Evolutionary conservation across 2,113 vertebrate species (phyloP).

Genomic region (Ochotona curzoniae): DNA sequence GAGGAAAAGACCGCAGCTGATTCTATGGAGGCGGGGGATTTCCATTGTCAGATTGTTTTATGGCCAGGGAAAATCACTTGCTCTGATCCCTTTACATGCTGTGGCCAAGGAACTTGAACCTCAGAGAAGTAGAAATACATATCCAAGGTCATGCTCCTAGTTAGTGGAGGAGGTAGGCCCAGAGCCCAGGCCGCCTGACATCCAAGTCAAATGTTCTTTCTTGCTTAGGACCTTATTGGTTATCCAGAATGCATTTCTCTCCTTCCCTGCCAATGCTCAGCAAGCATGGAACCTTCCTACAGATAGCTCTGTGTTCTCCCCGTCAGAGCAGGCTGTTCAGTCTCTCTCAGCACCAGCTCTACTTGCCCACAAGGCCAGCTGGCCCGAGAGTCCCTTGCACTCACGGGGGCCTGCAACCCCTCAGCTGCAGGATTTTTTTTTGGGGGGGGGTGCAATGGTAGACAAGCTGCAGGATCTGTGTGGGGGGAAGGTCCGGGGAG

Average conservation of each 20-base stretch:
- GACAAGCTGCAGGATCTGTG: background rate
- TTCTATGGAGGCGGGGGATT: constrained; percentile 25
- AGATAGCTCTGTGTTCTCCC: background rate
- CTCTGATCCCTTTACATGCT: constrained; percentile 49
- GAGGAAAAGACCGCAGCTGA: constrained; percentile 42
- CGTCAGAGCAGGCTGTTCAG: background rate
- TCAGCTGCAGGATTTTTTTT: background rate
- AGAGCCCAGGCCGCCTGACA: background rate
- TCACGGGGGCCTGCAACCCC: background rate
- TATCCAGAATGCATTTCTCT: constrained; percentile 7
- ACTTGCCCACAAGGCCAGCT: background rate
- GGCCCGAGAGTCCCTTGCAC: background rate
- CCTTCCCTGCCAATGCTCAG: background rate
- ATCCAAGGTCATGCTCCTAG: constrained; percentile 50
- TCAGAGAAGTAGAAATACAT: constrained; percentile 51
- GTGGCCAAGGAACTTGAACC: constrained; percentile 51
- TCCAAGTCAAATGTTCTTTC: background rate
- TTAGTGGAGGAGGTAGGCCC: constrained; percentile 33
- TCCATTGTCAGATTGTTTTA: constrained; percentile 57
- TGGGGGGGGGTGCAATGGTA: background rate
- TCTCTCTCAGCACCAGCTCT: background rate
- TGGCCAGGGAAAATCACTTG: constrained; percentile 51
- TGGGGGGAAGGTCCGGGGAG: background rate
- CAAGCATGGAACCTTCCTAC: constrained; percentile 6
- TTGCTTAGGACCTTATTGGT: background rate